Base-by-base conservation (phyloP, 2,113 vertebrate species). In the Pollachius pollachius region DNA sequence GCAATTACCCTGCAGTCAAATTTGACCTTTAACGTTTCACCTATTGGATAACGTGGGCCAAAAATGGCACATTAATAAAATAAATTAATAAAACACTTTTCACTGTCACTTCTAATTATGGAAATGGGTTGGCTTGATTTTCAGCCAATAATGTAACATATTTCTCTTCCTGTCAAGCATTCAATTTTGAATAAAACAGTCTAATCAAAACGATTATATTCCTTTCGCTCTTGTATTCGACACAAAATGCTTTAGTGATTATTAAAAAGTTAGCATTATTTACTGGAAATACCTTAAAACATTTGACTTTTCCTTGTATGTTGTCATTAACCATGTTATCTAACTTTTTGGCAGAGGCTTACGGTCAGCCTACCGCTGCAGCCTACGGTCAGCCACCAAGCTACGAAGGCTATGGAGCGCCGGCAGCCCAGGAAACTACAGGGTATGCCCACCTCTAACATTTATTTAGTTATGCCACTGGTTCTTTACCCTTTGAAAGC, bases 321-420 rank as follows among this genome's bases (percentile, higher is more conserved):
- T 48, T n/a, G 4, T 23, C 1, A 25, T 68, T 57, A 1, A 61
- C 0, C 64, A 19, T 27, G 27, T 56, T 62, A 2, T 11, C 41
- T 19, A 0, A 27, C 23, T 9, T 19, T 62, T 3, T 59, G 3
- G 48, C 79, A 91, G 77, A 91, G 0, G 79, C 66, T 57, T 94
- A 80, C 71, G 56, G 76, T 1, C 92, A 92, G 62, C 4, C 88
- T 41, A 15, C 79, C 19, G 89, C 82, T 60, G 64, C 69, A 27
- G 68, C 41, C 4, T 89, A 82, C 58, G 84, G 76, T 1, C 84
- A 81, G 41, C 89, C 68, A 19, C 86, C 73, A 18, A 70, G 76
- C 54, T 92, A 84, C 68, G 91, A 85, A 5, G 65, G 61, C 48
- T 93, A 90, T 57, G 89, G 83, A 17, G 91, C 88, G 37, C 87